Conservation (phyloP, 2,888 invertebrate species). For the Copidosoma aretas region DNA sequence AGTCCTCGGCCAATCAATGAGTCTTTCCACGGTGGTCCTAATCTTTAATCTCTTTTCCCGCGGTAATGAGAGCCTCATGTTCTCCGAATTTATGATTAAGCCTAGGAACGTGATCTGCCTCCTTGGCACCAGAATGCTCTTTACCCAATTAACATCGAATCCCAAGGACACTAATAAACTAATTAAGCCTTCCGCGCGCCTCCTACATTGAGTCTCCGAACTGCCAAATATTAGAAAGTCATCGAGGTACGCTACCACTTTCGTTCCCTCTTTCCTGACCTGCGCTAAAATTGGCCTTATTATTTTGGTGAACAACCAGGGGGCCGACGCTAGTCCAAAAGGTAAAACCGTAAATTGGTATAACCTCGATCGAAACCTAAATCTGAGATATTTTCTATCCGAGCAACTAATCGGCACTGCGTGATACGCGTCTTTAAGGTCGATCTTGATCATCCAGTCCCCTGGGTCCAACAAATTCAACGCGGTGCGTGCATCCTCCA, state of each 20-base stretch:
- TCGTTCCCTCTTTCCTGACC: neutral
- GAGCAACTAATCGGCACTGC: neutral
- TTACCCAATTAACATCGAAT: neutral
- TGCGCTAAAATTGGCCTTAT: neutral
- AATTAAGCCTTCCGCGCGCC: neutral
- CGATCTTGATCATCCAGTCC: neutral
- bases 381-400: neutral
- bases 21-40: no score
- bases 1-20: neutral
- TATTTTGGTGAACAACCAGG: neutral
- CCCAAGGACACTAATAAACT: neutral
- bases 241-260: neutral
- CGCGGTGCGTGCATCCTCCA: neutral
- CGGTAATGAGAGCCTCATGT: conserved; percentile 11
- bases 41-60: neutral
- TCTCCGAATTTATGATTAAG: neutral
- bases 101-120: neutral
- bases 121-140: neutral
- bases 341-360: neutral
- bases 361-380: neutral
- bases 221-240: neutral
- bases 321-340: neutral
- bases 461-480: neutral
- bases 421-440: conserved; percentile 1
- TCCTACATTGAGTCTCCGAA: neutral